A percentile compares a stretch with the other conserved stretches of the same genome.
Conservation (phyloP, 1,140 invertebrate species). For the Steinernema khuongi region DNA sequence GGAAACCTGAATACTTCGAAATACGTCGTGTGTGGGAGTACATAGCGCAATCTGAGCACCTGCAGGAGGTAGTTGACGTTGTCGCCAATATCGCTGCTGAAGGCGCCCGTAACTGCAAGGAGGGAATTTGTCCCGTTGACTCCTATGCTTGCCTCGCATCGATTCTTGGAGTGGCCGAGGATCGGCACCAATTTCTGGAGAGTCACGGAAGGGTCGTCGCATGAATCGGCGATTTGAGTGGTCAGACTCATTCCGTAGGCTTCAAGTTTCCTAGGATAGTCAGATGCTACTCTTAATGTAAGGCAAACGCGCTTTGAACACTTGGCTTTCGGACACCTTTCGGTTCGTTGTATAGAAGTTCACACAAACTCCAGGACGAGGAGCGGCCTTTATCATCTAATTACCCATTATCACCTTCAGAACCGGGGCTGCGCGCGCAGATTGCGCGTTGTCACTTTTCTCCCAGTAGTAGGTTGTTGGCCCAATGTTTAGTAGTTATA, state of each 20-base stretch:
- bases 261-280: neutral
- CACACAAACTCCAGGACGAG: no score
- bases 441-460: no score
- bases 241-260: neutral
- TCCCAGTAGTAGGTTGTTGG: no score
- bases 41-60: neutral
- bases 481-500: no score
- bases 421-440: no score
- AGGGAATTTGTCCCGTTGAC: neutral
- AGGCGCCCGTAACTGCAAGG: neutral
- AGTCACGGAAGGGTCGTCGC: slow-evolving; percentile 18
- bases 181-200: slow-evolving; percentile 13
- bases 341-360: no score
- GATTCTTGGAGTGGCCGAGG: neutral
- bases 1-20: neutral
- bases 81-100: slow-evolving; percentile 22
- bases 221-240: slow-evolving; percentile 14
- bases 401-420: no score
- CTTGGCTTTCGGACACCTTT: no score
- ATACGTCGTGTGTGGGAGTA: no score
- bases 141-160: neutral
- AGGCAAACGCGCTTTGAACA: no score
- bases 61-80: slow-evolving; percentile 20
- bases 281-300: no score
- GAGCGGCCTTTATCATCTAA: no score